Evolutionary conservation across 2,113 vertebrate genomes (phyloP), one percentile per base, ranked within the genome.

Genomic region (Poeciliopsis occidentalis): DNA sequence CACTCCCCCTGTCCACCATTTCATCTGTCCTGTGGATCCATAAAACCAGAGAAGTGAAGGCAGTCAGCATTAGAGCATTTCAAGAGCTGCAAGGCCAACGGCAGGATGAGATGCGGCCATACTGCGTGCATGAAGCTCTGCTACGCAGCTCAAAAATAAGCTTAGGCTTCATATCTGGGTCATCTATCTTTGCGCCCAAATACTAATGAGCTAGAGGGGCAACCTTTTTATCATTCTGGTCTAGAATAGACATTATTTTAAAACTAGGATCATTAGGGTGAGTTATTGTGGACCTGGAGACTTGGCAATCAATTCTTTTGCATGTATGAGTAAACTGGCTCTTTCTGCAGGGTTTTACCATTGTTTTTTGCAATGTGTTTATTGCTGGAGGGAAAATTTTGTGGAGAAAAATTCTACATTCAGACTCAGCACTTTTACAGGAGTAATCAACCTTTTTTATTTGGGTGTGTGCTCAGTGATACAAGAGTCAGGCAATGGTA

Each of bases 161-260:
- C 86, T 81, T 83, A 78, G 80, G 66, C 88, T 86, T 87, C 80
- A 85, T 89, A 94, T 94, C 90, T 95, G 89, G 94, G 93, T 93
- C 92, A 94, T 94, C 91, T 90, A 90, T 94, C 93, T 94, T 93
- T 92, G 89, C 62, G 75, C 83, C 85, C 85, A 83, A 51, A 85
- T 90, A 84, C 92, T 95, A 95, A 95, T 94, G 93, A 94, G 90
- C 91, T 83, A 87, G 80, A 89, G 90, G 87, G 83, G 84, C 83
- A 87, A 79, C 80, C 87, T 89, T 92, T 95, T 92, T 80, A 94
- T 95, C 93, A 94, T 84, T 78, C 88, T 37, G 80, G 88, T 88
- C 88, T 79, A 87, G 90, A 91, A 88, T 79, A 90, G 89, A 85
- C 93, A 90, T 92, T 93, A 90, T 93, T 94, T 94, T 92, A 94